These are phyloP conservation scores for Empidonax traillii DNA, from an alignment of 2,113 vertebrate species.

Conservation along the genomic window DNA sequence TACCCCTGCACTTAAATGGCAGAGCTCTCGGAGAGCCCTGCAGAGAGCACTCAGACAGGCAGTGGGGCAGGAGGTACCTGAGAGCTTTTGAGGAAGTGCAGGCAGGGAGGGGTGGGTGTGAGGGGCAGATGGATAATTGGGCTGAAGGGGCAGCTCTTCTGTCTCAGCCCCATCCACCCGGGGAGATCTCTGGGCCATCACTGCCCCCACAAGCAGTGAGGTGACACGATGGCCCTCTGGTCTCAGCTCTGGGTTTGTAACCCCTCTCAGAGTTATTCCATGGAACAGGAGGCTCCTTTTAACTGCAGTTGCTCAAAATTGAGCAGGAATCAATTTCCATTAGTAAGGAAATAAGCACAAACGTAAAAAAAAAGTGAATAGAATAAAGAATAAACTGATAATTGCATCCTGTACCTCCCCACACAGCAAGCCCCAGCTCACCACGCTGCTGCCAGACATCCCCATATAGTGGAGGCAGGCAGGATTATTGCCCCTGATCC, in stretches of 20 bases:
- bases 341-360: conserved; percentile 48
- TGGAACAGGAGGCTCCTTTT: background rate
- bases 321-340: conserved; percentile 47
- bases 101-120: background rate
- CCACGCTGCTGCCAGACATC: background rate
- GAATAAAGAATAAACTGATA: background rate
- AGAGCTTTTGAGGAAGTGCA: background rate
- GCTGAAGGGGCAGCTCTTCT: background rate
- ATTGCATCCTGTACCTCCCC: conserved; percentile 8
- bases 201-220: background rate
- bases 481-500: background rate
- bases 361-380: background rate
- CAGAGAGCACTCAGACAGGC: background rate
- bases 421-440: background rate
- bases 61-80: background rate
- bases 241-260: background rate
- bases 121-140: background rate
- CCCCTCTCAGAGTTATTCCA: background rate
- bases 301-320: background rate
- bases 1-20: background rate
- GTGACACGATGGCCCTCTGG: background rate
- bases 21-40: no score
- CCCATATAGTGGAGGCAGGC: background rate
- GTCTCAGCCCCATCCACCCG: background rate
- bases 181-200: background rate